Evolutionary conservation across 2,113 vertebrate genomes (phyloP), one percentile per base, ranked within the genome.

Genomic region (Oryzias woworae): DNA sequence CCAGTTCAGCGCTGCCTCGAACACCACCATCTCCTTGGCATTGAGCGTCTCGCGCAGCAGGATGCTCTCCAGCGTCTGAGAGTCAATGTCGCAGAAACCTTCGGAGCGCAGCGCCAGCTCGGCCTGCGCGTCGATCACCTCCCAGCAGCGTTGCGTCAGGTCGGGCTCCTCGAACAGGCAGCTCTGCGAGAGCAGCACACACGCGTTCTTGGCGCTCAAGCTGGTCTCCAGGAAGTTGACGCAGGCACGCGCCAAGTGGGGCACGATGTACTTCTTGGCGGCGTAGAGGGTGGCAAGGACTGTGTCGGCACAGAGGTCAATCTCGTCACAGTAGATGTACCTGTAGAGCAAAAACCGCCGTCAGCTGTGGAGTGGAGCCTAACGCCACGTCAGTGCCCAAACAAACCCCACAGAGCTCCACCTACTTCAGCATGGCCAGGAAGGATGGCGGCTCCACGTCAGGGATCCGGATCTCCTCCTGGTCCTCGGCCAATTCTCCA

Each of bases 291-390:
- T 99, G 62, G 97, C 97, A 73, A 99, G 90, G 8, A 99, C 97
- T 0, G 96, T 98, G 85, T 99, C 97, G 0, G 97, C 96, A 4
- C 96, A 96, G 86, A 99, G 84, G 83, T 99, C 96, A 24, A 98
- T 99, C 88, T 99, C 97, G 10, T 99, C 97, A 6, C 96, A 98
- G 86, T 99, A 98, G 80, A 99, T 97, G 58, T 99, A 99, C 87
- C 97, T 99, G 75, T 6, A 14, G 55, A 7, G 12, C 23, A 3
- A 45, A 73, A 44, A 28, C 10, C 8, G 36, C 10, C 36, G 36
- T 36, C 36, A 36, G 44, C 44, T 45, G 15, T 12, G 44, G 44
- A 15, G 44, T 15, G 44, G 42, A 15, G 42, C 42, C 7, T 14
- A 44, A 7, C 42, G 14, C 8, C 1, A 15, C 42, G 14, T 4